Percentiles rank a stretch among this genome's conserved stretches.
Evolutionary conservation across 1,140 invertebrate genomes (phyloP).

Genomic region (Macrobrachium nipponense): DNA sequence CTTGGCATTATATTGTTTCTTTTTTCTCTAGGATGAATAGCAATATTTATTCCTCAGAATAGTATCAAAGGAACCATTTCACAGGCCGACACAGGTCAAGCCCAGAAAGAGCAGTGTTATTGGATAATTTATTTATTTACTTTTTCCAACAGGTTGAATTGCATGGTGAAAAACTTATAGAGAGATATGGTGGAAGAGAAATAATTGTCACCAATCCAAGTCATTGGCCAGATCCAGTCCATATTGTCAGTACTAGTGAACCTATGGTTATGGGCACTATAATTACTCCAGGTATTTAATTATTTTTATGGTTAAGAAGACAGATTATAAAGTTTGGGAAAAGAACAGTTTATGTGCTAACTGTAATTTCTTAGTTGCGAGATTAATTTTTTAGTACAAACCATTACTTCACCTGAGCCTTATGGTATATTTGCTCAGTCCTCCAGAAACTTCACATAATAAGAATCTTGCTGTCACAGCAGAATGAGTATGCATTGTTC

Average conservation of each 20-base stretch:
- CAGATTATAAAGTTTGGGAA: not conserved
- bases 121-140: not conserved
- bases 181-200: slow-evolving; percentile 77
- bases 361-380: no score
- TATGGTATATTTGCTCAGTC: no score
- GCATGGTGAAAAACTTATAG: slow-evolving; percentile 76
- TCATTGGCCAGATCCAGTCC: slow-evolving; percentile 78
- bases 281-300: slow-evolving; percentile 79
- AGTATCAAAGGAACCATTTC: no score
- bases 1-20: no score
- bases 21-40: no score
- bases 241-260: slow-evolving; percentile 84
- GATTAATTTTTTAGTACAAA: no score
- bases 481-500: no score
- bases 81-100: no score
- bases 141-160: slow-evolving; percentile 75
- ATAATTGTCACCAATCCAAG: slow-evolving; percentile 88
- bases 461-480: no score
- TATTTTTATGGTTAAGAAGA: not conserved
- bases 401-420: no score
- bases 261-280: slow-evolving; percentile 91
- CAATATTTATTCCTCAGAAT: no score
- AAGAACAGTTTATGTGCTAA: not conserved
- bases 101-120: not conserved
- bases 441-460: no score